Evolutionary conservation across 2,113 vertebrate genomes (phyloP).

Genomic region (Ceyx melanurus): DNA sequence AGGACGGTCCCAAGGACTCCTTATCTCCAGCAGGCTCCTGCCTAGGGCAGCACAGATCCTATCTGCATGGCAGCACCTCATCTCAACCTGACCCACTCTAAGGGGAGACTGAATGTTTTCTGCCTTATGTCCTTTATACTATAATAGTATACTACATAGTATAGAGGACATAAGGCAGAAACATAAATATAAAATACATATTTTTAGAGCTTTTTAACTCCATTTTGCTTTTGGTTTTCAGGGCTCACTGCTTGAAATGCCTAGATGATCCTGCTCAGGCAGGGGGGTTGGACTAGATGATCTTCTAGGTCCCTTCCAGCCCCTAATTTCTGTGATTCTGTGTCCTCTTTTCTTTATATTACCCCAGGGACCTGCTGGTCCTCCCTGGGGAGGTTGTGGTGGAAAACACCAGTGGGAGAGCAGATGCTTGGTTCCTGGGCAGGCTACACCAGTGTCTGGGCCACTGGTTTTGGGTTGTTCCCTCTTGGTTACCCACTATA

Average conservation of each 20-base stretch:
- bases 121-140: background rate
- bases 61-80: accelerated
- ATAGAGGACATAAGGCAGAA: too few species aligned
- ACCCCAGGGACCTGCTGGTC: background rate
- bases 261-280: too few species aligned
- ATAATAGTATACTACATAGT: background rate
- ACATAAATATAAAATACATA: too few species aligned
- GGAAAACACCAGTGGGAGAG: background rate
- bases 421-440: background rate
- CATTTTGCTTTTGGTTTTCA: background rate
- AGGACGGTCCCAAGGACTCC: background rate
- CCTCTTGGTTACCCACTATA: accelerated
- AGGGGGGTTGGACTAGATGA: too few species aligned
- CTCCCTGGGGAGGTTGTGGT: background rate
- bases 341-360: background rate
- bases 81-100: accelerated
- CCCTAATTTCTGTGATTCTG: background rate
- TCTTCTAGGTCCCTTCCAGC: too few species aligned
- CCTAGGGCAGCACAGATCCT: accelerated
- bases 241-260: background rate
- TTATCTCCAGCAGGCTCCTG: background rate
- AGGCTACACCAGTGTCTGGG: accelerated
- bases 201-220: background rate
- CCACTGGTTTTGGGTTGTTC: background rate
- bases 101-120: background rate